A percentile compares a stretch with the other conserved stretches of the same genome.
Conservation (phyloP, 2,888 invertebrate species). For the Cryptocheilus praepositus region DNA sequence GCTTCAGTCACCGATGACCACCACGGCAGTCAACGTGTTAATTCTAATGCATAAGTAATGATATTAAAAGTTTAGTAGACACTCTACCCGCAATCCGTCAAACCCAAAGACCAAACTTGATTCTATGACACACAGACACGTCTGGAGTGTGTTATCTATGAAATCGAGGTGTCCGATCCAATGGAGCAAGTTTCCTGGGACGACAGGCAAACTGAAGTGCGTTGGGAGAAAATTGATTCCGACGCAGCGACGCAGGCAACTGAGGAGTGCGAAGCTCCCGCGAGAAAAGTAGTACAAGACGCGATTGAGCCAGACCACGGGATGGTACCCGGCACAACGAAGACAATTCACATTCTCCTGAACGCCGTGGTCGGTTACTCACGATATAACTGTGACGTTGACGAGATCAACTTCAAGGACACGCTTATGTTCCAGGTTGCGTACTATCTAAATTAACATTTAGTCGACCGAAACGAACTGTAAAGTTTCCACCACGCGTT, state of each 20-base stretch:
- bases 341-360: slow-evolving; percentile 75
- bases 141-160: slow-evolving; percentile 54
- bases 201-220: slow-evolving; percentile 71
- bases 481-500: no score
- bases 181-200: slow-evolving; percentile 71
- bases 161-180: slow-evolving; percentile 51
- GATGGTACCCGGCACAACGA: slow-evolving; percentile 58
- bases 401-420: slow-evolving; percentile 76
- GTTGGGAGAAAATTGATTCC: slow-evolving; percentile 60
- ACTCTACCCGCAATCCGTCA: no score
- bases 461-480: no score
- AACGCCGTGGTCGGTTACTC: slow-evolving; percentile 77
- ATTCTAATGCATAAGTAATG: background rate
- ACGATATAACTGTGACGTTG: slow-evolving; percentile 75
- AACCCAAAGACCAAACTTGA: no score
- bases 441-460: background rate
- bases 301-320: slow-evolving; percentile 66
- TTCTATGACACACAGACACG: slow-evolving; percentile 36
- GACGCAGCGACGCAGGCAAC: background rate
- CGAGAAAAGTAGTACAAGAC: slow-evolving; percentile 60
- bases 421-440: slow-evolving; percentile 78
- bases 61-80: background rate
- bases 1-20: no score
- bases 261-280: slow-evolving; percentile 17
- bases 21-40: no score